Base-by-base conservation (phyloP, 1,140 invertebrate species). In the Diachasmimorpha longicaudata region DNA sequence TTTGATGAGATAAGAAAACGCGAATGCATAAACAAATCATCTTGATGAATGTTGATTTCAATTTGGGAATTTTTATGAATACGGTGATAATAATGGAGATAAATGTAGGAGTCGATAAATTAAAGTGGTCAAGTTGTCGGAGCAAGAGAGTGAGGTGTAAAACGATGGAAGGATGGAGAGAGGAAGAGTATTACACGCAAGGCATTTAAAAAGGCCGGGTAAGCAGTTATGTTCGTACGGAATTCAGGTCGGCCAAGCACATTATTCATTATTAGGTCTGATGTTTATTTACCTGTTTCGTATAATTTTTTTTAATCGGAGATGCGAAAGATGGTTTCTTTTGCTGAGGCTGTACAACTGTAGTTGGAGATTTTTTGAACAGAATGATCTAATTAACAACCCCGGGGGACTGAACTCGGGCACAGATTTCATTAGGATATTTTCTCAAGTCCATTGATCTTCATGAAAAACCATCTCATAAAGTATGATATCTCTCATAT, bases 171-270 rank as follows among this genome's bases (percentile, higher is more conserved):
- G 14, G 63, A 74, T 42, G 19, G 36, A 16, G 31, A 48, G 52
- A 63, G 68, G 63, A 36, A 69, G 48, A 63, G 44, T 25, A 52
- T 72, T 37, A 19, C 52, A 63, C 58, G 58, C 58, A 63, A 4
- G 58, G 23, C 4, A 63, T 63, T 63, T 63, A 13, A 63, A 63
- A 63, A 63, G 58, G 23, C 23, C 21, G 6, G 48, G 48, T 63
- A 63, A 63, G 58, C 58, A 63, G 58, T 63, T 63, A 63, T 63
- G 23, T 63, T 63, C 31, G 19, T 63, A 23, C 58, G 58, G 58
- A 63, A 63, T 31, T 63, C 58, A 63, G 58, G 58, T 63, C 58
- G 58, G 23, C 23, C 21, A 63, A 63, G 19, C 58, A 25, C 58
- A 25, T 63, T 63, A 63, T 63, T 25, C 23, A 14, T 23, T 63